Evolutionary conservation across 2,797 vertebrate species (phyloP).

Genomic region (Bryconaethiops microstoma): DNA sequence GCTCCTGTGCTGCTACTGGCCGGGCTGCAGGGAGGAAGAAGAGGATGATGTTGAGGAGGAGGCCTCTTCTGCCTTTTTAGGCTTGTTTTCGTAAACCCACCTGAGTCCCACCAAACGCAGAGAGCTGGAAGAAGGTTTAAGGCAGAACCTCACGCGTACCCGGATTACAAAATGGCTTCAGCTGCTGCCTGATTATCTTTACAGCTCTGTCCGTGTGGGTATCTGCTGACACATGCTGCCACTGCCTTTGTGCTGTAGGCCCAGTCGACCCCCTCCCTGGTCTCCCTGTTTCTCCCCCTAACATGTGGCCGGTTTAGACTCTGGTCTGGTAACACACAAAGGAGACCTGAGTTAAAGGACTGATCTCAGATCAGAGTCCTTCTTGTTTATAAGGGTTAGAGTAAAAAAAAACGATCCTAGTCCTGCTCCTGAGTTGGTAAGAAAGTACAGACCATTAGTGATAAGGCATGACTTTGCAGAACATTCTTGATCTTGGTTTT

Average conservation of each 20-base stretch:
- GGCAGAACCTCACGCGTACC: background rate
- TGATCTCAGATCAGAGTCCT: too few relatives aligned
- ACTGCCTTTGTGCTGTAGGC: slow-evolving; percentile 63
- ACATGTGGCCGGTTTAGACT: background rate
- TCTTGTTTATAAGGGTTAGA: too few relatives aligned
- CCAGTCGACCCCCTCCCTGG: slow-evolving; percentile 4
- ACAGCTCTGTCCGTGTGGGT: slow-evolving; percentile 8
- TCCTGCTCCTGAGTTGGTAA: too few relatives aligned
- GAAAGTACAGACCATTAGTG: too few relatives aligned
- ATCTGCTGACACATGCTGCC: slow-evolving; percentile 72
- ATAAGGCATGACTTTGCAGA: background rate
- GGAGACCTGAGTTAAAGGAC: too few relatives aligned
- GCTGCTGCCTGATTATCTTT: background rate
- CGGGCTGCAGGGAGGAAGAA: background rate
- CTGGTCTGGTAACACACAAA: too few relatives aligned
- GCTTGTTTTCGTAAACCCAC: too few relatives aligned
- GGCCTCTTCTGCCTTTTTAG: background rate
- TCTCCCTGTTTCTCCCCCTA: background rate
- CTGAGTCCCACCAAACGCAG: too few relatives aligned
- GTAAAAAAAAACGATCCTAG: too few relatives aligned
- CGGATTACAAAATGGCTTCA: slow-evolving; percentile 38
- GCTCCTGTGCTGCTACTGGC: background rate
- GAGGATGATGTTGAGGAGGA: background rate
- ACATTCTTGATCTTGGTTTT: background rate
- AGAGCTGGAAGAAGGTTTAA: background rate